Base-by-base conservation (phyloP, 92 coral and sea anemone species). In the Umimayanthus chanpuru region DNA sequence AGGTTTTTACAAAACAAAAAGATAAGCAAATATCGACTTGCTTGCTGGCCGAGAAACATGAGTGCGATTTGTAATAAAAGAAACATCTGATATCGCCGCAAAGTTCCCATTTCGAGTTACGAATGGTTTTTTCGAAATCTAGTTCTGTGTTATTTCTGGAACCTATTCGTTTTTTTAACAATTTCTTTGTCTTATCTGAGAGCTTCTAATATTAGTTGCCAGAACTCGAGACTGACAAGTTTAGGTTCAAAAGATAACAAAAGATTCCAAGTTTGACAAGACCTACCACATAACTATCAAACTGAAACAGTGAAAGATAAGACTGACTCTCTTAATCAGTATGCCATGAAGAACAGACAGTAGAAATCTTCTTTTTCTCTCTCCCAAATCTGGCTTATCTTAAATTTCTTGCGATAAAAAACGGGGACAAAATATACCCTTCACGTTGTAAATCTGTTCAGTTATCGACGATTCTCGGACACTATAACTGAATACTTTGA, bases 161-260 rank as follows among this genome's bases (percentile, higher is more conserved):
- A 78, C 40, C 20, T 21, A 1, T 2, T 20, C 20, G 44, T 8
- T 43, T 65, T 64, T 40, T 65, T 8, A 36, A 36, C 50, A 4
- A 81, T 39, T 32, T 40, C 8, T 28, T 61, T 61, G 32, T 40
- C 39, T 40, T 11, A 68, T 32, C 82, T 53, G 9, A 12, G 82
- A 50, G 82, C 61, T 78, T 78, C 82, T 78, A 78, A 65, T 40
- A 20, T 79, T 50, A 79, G 20, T 68, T 82, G 61, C 76, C 28
- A 25, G 66, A 68, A 43, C 26, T 83, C 28, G 26, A 82, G 44
- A 67, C 58, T 53, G 58, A 53, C 77, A 68, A 43, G 78, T 16
- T 68, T 83, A 50, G 64, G 66, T 56, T 80, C 58, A 81, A 81
- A 67, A 65, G 86, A 81, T 81, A 81, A 81, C 71, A 68, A 53